Base-by-base conservation (phyloP, 2,797 vertebrate species). In the Philypnodon macrostomus region DNA sequence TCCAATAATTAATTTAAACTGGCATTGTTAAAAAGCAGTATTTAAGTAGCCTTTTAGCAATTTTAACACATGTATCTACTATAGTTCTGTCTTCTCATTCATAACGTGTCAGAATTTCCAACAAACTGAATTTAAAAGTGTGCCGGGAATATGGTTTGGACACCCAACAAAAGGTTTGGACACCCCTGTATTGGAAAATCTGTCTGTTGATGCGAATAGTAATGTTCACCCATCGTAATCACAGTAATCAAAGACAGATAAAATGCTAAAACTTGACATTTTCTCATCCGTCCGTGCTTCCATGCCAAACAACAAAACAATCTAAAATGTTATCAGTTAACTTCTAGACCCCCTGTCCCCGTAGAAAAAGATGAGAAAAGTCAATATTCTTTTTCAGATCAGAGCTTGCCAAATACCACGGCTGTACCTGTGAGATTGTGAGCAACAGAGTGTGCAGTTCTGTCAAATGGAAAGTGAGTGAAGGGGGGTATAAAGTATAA, bases 331-430 rank as follows among this genome's bases (percentile, higher is more conserved):
- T 21, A 30, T 47, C 48, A 21, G 4, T 16, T 24, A 26, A 6
- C 12, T 17, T 36, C 10, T 3, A 31, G 31, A n/a, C n/a, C n/a
- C n/a, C 13, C 5, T 1, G 3, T 10, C 13, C 35, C 3, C 0
- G 30, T 21, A 42, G 19, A 42, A 5, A 38, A 47, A 21, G 0
- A 1, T 0, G 7, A 15, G 12, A 4, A 41, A 24, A 19, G 8
- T 41, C 19, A 29, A 26, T 21, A 31, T 17, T 33, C 14, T 12
- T 29, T 44, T 27, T 27, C 15, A 6, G 8, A 16, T 42, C 8
- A 45, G 17, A 30, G 11, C 26, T 18, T 45, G 41, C 27, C 41
- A 45, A 45, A 30, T 45, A 12, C n/a, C 16, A 30, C 11, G 11
- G 9, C 40, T 44, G 40, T 17, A 26, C 16, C 13, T 30, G 29